A percentile compares a stretch with the other conserved stretches of the same genome.
Evolutionary conservation across 1,140 invertebrate species (phyloP).

Genomic region (Zaprionus taronus): DNA sequence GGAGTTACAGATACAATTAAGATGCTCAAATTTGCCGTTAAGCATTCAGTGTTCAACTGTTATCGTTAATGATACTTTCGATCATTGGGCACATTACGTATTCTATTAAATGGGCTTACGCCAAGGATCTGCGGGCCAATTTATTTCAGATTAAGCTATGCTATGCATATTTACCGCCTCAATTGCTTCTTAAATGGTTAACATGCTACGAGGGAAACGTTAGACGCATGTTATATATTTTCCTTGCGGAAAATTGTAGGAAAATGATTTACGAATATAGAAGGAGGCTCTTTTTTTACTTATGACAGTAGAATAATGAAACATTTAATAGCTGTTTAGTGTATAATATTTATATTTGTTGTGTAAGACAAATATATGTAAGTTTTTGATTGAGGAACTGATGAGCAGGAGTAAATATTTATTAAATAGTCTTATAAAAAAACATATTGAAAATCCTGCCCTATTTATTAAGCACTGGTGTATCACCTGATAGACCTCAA

Average conservation of each 20-base stretch:
- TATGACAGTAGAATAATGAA: too few species aligned
- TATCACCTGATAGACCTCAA: too few species aligned
- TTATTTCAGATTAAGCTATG: slow-evolving; percentile 10
- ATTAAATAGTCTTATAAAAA: too few species aligned
- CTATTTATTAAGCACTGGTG: too few species aligned
- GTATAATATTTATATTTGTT: too few species aligned
- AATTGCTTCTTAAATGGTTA: background rate
- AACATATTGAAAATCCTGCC: too few species aligned
- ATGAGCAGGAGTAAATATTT: too few species aligned
- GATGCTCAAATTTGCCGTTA: background rate
- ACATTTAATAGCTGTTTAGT: too few species aligned
- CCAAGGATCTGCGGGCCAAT: background rate
- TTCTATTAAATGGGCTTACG: background rate
- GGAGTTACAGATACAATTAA: slow-evolving; percentile 20
- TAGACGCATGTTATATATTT: too few species aligned
- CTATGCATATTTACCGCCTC: background rate
- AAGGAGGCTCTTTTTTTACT: too few species aligned
- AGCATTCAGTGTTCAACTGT: background rate
- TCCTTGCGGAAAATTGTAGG: background rate
- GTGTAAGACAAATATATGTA: too few species aligned
- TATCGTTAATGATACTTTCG: slow-evolving; percentile 18
- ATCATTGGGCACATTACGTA: background rate
- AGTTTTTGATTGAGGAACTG: too few species aligned
- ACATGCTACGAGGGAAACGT: background rate
- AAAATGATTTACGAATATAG: background rate